Base-by-base conservation (phyloP, 2,888 invertebrate species). In the Tetheella fluctuosa region DNA sequence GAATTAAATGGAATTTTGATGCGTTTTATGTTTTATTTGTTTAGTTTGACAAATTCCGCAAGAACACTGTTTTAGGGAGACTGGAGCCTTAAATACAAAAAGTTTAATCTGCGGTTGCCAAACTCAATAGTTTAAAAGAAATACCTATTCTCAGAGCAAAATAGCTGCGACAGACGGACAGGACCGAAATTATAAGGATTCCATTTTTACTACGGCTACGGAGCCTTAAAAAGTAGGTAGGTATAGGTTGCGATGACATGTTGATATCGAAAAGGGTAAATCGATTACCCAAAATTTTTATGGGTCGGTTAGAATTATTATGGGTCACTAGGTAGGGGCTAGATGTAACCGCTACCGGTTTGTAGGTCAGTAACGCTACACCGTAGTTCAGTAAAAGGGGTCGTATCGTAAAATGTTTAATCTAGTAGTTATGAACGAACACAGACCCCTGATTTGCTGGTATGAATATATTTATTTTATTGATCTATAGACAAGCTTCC, bases 241-340 rank as follows among this genome's bases (percentile, higher is more conserved):
- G 13, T 7, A 7, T 3, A 48, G 17, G 7, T 42, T 17, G 4
- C n/a, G 17, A 15, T 42, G 42, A 17, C 42, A 42, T 17, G 4
- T 48, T 48, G 2, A 10, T 17, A 42, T 42, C 42, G 17, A n/a
- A 42, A 10, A 8, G 48, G 48, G n/a, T 42, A 17, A 42, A 42
- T 42, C 42, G 42, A 42, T 34, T 42, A 42, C 6, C 17, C 42
- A 10, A 20, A 20, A n/a, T 48, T 48, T 42, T 17, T 48, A 48
- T 48, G 48, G 17, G 20, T 48, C 48, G 48, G 20, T 48, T 48
- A 48, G 5, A 48, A 48, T 20, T 48, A 48, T 48, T 48, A 48
- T 20, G 48, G 48, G 20, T 48, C 48, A 42, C 42, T 42, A 20
- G 48, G 20, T 20, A 15, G 42, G 13, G 15, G 42, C 42, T 20